Evolutionary conservation across 2,888 invertebrate species (phyloP), one percentile per base, ranked within the genome.

Genomic region (Eristalinus sepulchralis): DNA sequence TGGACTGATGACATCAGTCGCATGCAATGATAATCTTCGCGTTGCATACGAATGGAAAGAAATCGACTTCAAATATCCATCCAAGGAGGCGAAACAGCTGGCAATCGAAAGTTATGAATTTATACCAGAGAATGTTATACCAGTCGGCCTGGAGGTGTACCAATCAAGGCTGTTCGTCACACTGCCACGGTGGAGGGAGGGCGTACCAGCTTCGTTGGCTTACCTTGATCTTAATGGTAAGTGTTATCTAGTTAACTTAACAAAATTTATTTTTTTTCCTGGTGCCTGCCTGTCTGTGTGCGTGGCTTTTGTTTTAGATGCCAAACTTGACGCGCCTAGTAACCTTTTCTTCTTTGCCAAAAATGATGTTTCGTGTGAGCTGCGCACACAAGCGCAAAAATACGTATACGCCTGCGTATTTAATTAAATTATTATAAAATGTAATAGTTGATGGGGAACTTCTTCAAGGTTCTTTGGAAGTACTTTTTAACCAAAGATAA

Each of bases 1-100:
- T 47, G 86, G 86, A 75, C 72, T 68, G 53, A 87, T 89, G 83
- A 75, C 79, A 76, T 86, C 88, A 76, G 83, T 62, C 60, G 67
- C 83, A 73, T 90, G 90, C 60, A 95, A 95, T 93, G 95, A 96
- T 90, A 95, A 95, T 93, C 93, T 96, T 73, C 94, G 94, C 88
- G 95, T 96, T 64, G 93, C 94, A 66, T 96, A 95, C 91, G 94
- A 96, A 90, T 96, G 96, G 96, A 95, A 95, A 89, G 94, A 95
- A 91, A 92, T 96, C 66, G 96, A 96, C 91, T 96, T 94, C 91
- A 94, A 94, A 83, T 96, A 94, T 92, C 94, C 94, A 2, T 93
- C 90, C 36, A 92, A 94, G 0, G 94, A 94, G 8, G 94, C 93
- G 2, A 92, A 95, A 73, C 93, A 94, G 90, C 93, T 94, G 70